Percentiles rank a stretch among this genome's conserved stretches.
Conservation (phyloP, 2,888 invertebrate species). For the Synergus japonicus region DNA sequence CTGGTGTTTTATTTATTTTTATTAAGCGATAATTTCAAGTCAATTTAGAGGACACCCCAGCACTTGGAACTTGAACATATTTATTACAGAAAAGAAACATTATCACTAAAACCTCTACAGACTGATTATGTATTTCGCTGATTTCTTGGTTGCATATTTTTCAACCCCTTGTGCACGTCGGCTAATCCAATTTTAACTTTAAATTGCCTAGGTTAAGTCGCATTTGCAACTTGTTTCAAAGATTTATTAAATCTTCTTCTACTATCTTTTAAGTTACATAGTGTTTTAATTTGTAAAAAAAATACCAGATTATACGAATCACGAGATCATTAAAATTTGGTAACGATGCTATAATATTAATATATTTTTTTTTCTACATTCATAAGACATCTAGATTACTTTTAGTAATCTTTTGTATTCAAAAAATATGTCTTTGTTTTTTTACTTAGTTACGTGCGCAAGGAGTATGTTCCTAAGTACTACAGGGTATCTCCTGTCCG, state of each 20-base stretch:
- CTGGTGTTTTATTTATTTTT: constrained; percentile 18
- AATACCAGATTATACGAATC: not conserved
- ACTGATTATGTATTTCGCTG: constrained; percentile 74
- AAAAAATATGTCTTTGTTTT: constrained; percentile 15
- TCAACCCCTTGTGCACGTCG: constrained; percentile 43
- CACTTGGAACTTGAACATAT: constrained; percentile 63
- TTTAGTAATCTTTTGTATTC: constrained; percentile 5
- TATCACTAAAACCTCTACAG: constrained; percentile 45
- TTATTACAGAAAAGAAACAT: constrained; percentile 39
- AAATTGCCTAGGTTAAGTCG: constrained; percentile 42
- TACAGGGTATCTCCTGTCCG: constrained; percentile 60
- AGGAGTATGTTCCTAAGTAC: constrained; percentile 65
- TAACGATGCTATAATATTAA: not conserved
- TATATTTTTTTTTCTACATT: constrained; percentile 13
- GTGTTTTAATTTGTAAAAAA: constrained; percentile 4
- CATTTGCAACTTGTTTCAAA: constrained; percentile 17
- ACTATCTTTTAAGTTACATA: not conserved
- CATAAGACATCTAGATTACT: constrained; percentile 17
- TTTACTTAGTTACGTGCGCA: constrained; percentile 45
- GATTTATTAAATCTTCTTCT: not conserved
- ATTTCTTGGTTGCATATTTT: constrained; percentile 71
- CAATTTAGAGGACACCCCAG: constrained; percentile 65
- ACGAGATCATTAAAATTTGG: constrained; percentile 9
- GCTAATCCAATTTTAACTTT: constrained; percentile 27
- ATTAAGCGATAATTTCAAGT: constrained; percentile 10